Base-by-base conservation (phyloP, 2,888 invertebrate genomes). In the Ferdinandea cuprea region DNA sequence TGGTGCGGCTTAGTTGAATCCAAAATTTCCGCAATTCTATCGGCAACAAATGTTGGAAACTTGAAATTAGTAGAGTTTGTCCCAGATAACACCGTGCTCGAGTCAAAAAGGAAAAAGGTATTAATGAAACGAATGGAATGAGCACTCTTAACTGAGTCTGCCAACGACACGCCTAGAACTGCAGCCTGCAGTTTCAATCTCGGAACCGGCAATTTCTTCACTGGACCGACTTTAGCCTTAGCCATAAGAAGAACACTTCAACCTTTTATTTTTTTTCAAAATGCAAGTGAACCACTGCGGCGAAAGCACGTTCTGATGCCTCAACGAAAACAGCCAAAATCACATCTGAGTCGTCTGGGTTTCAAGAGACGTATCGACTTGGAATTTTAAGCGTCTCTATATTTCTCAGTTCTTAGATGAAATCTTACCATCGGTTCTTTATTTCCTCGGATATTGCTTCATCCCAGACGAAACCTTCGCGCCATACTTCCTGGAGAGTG, bases 271-370 rank as follows among this genome's bases (percentile, higher is more conserved):
- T 17, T 9, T 25, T 32, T 50, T 66, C 30, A 3, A 52, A 35
- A 0, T 11, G 35, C 11, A 35, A 11, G 35, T 35, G 11, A 5
- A 11, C 35, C 9, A 35, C 35, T 13, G 65, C 65, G 7, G 52
- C n/a, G 30, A 52, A 52, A n/a, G 42, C 50, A n/a, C 19, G 11
- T 19, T 66, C 65, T 1, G 52, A 66, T 2, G 52, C 52, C 11
- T 63, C 48, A 15, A 48, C 37, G 11, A 63, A 48, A 25, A 28
- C 25, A 9, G 37, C 6, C 3, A 66, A 9, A n/a, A 40, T n/a
- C n/a, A n/a, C n/a, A n/a, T n/a, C n/a, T n/a, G n/a, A n/a, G n/a
- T 52, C 2, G 30, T 52, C 52, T 11, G 52, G 52, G 25, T 13
- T 42, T 21, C 46, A 46, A 11, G 46, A 46, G 4, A 46, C 11